Evolutionary conservation across 2,888 invertebrate genomes (phyloP).

Genomic region (Mimas tiliae): DNA sequence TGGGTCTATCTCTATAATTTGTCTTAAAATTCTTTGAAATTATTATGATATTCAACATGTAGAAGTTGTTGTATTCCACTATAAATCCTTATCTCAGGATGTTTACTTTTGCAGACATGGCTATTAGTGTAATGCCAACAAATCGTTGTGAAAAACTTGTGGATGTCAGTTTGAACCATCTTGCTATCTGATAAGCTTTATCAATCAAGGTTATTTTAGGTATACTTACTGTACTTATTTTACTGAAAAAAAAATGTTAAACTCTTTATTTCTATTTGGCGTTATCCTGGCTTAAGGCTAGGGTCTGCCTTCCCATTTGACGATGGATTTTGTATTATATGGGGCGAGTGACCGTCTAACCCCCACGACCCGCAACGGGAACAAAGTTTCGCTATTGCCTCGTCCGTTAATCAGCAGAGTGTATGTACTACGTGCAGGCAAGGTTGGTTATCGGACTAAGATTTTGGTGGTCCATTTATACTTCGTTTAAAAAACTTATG

Average conservation of each 20-base stretch:
- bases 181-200: slow-evolving; percentile 19
- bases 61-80: not conserved
- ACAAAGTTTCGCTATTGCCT: no score
- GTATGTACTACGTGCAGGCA: no score
- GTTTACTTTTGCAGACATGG: slow-evolving; percentile 9
- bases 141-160: slow-evolving; percentile 11
- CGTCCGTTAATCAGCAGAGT: no score
- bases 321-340: no score
- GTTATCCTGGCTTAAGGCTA: no score
- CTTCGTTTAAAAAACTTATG: no score
- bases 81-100: not conserved
- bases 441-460: no score
- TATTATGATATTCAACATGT: not conserved
- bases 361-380: no score
- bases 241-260: not conserved
- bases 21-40: no score
- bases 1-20: not conserved
- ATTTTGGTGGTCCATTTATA: no score
- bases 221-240: slow-evolving; percentile 3
- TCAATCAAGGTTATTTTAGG: slow-evolving; percentile 13
- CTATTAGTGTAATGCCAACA: not conserved
- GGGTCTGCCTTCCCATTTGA: no score
- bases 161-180: slow-evolving; percentile 2
- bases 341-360: no score
- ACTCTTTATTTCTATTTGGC: not conserved